Evolutionary conservation across 2,113 vertebrate genomes (phyloP), one percentile per base, ranked within the genome.

Genomic region (Microcebus jonahi): DNA sequence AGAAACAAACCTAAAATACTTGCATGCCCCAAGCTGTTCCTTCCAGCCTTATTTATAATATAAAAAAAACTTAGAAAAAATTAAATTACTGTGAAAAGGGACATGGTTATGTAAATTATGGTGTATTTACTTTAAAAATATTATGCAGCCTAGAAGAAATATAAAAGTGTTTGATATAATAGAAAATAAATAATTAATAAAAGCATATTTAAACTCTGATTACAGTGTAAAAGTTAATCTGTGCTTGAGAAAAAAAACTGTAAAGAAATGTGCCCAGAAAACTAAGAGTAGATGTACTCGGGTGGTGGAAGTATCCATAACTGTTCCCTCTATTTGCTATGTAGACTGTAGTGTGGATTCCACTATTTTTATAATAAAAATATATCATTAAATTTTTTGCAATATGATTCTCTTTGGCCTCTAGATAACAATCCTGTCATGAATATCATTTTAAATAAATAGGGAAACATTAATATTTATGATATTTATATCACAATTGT

Each of bases 381-480:
- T 29, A 63, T 76, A 76, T 76, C 87, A 92, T 88, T 90, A 67
- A 87, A 87, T 34, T 55, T 94, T 57, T 42, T 39, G 59, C 31
- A 80, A 73, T 73, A 68, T 59, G 76, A 73, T 91, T 87, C 87
- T 83, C 85, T 91, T 91, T 53, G 89, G 70, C 29, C 20, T 27
- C 36, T 48, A 25, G 61, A 73, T 82, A 75, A 61, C 11, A 71
- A 93, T 81, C 61, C 75, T 90, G 76, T 65, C 80, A 27, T 15
- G 15, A 80, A 34, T 50, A 75, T 71, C 17, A 48, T 67, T 77
- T 94, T 85, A 45, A 90, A 68, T 83, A 86, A 95, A 79, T 84
- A 91, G 76, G 70, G 48, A 53, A 48, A 75, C 90, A 77, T 63
- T 81, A 75, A 68, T 92, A 85, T 95, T 39, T 48, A 96, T 96